phyloP scores from a whole-genome alignment of 2,113 vertebrate genomes.

The Capreolus pygargus region DNA sequence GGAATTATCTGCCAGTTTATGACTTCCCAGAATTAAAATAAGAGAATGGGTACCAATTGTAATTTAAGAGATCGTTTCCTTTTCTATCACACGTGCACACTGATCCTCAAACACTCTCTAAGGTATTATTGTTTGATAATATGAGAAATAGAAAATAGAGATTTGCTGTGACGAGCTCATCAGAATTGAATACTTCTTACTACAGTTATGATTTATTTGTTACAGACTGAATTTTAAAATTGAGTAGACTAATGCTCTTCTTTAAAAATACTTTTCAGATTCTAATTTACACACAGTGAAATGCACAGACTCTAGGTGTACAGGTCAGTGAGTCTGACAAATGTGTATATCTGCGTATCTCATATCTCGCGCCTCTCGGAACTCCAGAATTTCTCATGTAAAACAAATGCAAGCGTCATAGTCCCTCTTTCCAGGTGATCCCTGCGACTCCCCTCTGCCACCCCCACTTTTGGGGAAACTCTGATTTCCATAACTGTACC shows the following conservation, averaged over 20 bases:
- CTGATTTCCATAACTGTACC: neutral
- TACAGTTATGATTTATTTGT: neutral
- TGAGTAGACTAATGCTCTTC: neutral
- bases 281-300: neutral
- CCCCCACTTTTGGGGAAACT: neutral
- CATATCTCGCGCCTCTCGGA: neutral
- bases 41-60: neutral
- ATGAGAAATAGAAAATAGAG: neutral
- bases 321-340: neutral
- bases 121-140: neutral
- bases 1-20: neutral
- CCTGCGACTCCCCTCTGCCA: neutral
- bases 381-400: neutral
- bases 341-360: neutral
- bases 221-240: neutral
- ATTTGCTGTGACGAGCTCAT: neutral
- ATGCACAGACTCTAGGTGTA: neutral
- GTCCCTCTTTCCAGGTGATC: neutral
- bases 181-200: neutral
- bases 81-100: neutral
- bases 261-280: neutral
- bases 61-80: neutral
- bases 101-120: neutral
- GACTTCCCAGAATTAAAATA: neutral
- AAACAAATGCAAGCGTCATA: neutral